A percentile compares a stretch with the other conserved stretches of the same genome.
Evolutionary conservation across 2,113 vertebrate species (phyloP).

Genomic region (Procavia capensis): DNA sequence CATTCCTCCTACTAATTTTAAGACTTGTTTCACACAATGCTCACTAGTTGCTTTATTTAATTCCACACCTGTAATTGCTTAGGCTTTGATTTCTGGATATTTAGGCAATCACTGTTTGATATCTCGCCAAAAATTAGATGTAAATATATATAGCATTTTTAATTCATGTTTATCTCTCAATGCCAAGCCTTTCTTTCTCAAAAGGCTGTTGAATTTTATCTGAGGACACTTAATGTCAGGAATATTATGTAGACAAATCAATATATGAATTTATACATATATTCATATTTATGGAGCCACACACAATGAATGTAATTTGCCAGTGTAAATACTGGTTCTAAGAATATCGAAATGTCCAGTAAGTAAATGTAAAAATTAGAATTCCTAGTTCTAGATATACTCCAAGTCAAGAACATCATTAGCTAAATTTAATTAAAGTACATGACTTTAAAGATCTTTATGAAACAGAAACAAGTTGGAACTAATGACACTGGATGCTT

Average conservation of each 20-base stretch:
- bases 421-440: constrained; percentile 33
- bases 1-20: not conserved
- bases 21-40: not conserved
- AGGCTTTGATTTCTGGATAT: not conserved
- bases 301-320: constrained; percentile 1
- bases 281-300: not conserved
- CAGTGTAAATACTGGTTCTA: constrained; percentile 1
- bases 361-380: constrained; percentile 50
- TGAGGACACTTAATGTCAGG: not conserved
- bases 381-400: not conserved
- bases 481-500: not conserved
- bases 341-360: not conserved
- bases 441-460: constrained; percentile 10
- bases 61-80: not conserved
- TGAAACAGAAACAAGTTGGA: constrained; percentile 22
- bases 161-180: not conserved
- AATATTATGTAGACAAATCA: not conserved
- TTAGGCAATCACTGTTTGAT: not conserved
- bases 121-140: not conserved
- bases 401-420: constrained; percentile 32
- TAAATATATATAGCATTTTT: not conserved
- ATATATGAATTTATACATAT: not conserved
- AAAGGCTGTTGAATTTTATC: not conserved
- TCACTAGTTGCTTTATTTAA: not conserved
- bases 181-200: not conserved